Evolutionary conservation across 2,888 invertebrate genomes (phyloP).

Genomic region (Acrocera orbiculus): DNA sequence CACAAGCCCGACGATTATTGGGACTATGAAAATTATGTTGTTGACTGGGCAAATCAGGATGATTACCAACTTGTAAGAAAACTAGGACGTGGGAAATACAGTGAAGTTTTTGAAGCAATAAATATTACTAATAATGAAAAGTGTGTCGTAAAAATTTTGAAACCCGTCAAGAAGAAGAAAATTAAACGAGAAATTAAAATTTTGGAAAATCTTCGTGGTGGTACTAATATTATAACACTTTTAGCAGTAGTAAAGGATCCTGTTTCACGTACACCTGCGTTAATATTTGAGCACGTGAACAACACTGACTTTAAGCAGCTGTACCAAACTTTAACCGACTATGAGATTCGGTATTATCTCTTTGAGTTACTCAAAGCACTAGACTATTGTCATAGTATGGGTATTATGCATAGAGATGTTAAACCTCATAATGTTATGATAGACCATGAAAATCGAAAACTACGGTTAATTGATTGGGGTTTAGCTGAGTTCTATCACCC

Average conservation of each 20-base stretch:
- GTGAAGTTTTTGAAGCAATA: slow-evolving; percentile 99
- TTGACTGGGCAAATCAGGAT: slow-evolving; percentile 98
- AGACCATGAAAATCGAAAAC: slow-evolving; percentile 96
- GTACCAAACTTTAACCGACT: slow-evolving; percentile 98
- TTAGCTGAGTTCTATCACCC: slow-evolving; percentile 99
- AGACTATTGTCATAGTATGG: slow-evolving; percentile 99
- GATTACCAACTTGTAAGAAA: slow-evolving; percentile 98
- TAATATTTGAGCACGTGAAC: slow-evolving; percentile 99
- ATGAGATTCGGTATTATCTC: slow-evolving; percentile 98
- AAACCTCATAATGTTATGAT: slow-evolving; percentile 99
- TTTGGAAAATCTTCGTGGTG: slow-evolving; percentile 96
- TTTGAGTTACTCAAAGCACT: slow-evolving; percentile 96
- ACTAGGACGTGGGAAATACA: slow-evolving; percentile 98
- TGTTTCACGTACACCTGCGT: slow-evolving; percentile 92
- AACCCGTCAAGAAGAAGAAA: slow-evolving; percentile 99
- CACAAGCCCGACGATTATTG: slow-evolving; percentile 98
- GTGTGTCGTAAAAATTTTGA: slow-evolving; percentile 98
- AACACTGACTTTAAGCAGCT: slow-evolving; percentile 99
- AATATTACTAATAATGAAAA: slow-evolving; percentile 97
- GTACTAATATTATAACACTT: slow-evolving; percentile 97
- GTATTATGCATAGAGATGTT: slow-evolving; percentile 99
- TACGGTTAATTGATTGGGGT: slow-evolving; percentile 99
- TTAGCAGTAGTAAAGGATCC: slow-evolving; percentile 99
- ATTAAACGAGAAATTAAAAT: slow-evolving; percentile 99
- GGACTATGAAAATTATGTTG: slow-evolving; percentile 99